Conservation (phyloP, 2,888 invertebrate genomes). For the Chromoteleia sp. region DNA sequence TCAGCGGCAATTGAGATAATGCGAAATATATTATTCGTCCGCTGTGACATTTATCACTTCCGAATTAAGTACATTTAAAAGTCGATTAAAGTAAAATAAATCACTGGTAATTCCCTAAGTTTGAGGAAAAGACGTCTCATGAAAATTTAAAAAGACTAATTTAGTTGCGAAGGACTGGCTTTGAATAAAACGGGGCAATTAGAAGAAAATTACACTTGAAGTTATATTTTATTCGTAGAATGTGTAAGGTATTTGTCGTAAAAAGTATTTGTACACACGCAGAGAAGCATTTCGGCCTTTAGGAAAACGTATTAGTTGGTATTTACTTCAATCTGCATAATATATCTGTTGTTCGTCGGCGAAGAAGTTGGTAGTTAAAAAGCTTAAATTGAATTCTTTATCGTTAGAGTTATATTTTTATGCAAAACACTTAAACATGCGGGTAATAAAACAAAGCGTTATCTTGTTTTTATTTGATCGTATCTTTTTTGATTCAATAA, state of each 20-base stretch:
- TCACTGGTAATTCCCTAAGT: conserved; percentile 7
- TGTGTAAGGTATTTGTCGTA: conserved; percentile 13
- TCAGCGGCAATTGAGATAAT: too few relatives aligned
- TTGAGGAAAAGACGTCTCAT: conserved; percentile 10
- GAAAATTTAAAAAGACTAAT: conserved; percentile 31
- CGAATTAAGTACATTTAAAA: not conserved
- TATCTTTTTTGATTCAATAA: too few relatives aligned
- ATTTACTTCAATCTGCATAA: conserved; percentile 7
- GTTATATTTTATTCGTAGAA: conserved; percentile 21
- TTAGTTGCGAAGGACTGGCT: not conserved
- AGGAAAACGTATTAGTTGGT: not conserved
- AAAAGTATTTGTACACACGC: not conserved
- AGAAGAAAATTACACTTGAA: conserved; percentile 9
- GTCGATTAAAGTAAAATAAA: conserved; percentile 17
- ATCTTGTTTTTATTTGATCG: too few relatives aligned
- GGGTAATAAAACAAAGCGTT: too few relatives aligned
- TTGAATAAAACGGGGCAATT: conserved; percentile 37
- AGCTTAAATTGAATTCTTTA: not conserved
- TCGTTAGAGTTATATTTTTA: too few relatives aligned
- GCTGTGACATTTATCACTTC: not conserved
- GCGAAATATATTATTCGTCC: too few relatives aligned
- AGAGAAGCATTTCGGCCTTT: not conserved
- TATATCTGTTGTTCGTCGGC: not conserved
- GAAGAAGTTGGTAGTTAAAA: not conserved
- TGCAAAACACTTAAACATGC: too few relatives aligned